phyloP scores from a whole-genome alignment of 2,888 invertebrate species.

The Lasioglossum lativentre region DNA sequence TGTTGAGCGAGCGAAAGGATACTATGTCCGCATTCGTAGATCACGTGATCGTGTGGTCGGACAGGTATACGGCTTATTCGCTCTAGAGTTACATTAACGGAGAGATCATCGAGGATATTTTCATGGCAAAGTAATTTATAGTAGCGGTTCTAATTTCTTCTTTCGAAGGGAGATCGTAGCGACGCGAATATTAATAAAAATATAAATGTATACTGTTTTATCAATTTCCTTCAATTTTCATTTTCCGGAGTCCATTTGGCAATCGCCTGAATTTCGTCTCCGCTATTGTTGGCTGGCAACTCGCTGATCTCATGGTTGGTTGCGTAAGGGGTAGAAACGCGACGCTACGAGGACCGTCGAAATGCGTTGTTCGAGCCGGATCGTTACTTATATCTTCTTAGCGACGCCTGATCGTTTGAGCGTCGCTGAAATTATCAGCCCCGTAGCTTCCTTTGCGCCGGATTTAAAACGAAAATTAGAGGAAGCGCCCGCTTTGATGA shows the following conservation, averaged over 20 bases:
- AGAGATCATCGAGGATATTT: too few relatives aligned
- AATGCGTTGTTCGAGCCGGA: not conserved
- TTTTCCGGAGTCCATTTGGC: not conserved
- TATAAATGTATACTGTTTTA: too few relatives aligned
- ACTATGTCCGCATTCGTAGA: not conserved
- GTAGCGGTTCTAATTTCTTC: too few relatives aligned
- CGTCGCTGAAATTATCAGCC: not conserved
- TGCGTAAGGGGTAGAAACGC: not conserved
- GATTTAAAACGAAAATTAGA: conserved; percentile 19
- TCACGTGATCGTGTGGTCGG: too few relatives aligned
- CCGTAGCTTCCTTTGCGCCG: not conserved
- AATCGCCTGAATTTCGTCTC: not conserved
- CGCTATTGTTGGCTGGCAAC: too few relatives aligned
- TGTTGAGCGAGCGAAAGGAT: not conserved
- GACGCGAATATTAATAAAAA: too few relatives aligned
- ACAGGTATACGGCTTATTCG: not conserved
- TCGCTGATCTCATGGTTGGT: too few relatives aligned
- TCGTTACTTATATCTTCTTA: not conserved
- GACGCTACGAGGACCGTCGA: not conserved
- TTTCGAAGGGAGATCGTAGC: too few relatives aligned
- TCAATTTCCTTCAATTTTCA: too few relatives aligned
- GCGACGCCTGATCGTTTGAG: not conserved
- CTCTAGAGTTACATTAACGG: not conserved
- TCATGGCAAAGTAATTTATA: too few relatives aligned
- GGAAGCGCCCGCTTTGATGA: conserved; percentile 21